A percentile compares a stretch with the other conserved stretches of the same genome.
phyloP scores from a whole-genome alignment of 2,888 invertebrate genomes.

The Thelaira solivaga region DNA sequence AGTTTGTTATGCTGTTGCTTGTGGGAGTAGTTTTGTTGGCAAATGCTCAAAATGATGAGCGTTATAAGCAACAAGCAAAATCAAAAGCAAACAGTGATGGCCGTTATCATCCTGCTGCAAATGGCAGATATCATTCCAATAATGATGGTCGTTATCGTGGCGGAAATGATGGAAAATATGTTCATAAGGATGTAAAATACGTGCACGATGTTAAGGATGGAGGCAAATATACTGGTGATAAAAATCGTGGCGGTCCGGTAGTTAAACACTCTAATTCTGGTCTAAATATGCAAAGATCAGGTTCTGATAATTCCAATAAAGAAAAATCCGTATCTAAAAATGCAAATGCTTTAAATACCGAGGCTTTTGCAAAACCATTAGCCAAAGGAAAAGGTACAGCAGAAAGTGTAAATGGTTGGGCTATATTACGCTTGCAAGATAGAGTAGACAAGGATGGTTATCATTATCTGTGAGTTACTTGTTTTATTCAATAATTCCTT shows the following conservation, averaged over 20 bases:
- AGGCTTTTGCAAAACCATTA: slow-evolving; percentile 56
- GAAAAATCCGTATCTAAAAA: not conserved
- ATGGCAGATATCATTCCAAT: slow-evolving; percentile 76
- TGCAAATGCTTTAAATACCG: not conserved
- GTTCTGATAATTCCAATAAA: slow-evolving; percentile 1
- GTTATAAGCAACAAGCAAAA: slow-evolving; percentile 75
- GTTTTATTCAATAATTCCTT: slow-evolving; percentile 14
- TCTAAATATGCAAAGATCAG: too few relatives aligned
- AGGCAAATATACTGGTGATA: slow-evolving; percentile 70
- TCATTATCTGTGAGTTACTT: slow-evolving; percentile 78
- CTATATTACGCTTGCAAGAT: slow-evolving; percentile 79
- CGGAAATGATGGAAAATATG: slow-evolving; percentile 77
- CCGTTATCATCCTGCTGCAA: slow-evolving; percentile 67
- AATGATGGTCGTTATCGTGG: slow-evolving; percentile 72
- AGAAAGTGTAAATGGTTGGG: slow-evolving; percentile 77
- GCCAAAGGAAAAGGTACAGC: slow-evolving; percentile 71
- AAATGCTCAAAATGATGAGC: slow-evolving; percentile 74
- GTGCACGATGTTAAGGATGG: slow-evolving; percentile 69
- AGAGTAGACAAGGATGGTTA: slow-evolving; percentile 79
- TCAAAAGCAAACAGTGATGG: slow-evolving; percentile 66
- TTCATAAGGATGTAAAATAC: slow-evolving; percentile 77
- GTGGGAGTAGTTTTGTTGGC: slow-evolving; percentile 61
- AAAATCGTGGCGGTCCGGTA: slow-evolving; percentile 65
- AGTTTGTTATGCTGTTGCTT: slow-evolving; percentile 53
- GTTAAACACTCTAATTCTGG: not conserved